Conservation (phyloP, 2,888 invertebrate genomes). For the Drosophila seclusa region DNA sequence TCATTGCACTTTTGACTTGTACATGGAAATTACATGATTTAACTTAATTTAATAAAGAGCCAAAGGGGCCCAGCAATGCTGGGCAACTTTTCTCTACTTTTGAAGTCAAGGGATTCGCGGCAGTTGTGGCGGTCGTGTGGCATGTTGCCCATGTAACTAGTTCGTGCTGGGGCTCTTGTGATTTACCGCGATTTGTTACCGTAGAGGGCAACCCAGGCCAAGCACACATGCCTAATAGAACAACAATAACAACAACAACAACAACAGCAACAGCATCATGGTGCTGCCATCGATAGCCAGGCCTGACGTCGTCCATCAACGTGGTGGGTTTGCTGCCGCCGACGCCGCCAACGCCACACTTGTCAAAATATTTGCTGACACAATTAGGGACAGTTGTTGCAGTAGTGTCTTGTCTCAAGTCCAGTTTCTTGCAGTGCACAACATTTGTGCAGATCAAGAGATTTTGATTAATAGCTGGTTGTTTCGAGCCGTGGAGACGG, state of each 20-base stretch:
- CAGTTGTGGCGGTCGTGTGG: slow-evolving; percentile 22
- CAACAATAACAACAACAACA: slow-evolving; percentile 14
- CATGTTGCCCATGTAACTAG: slow-evolving; percentile 19
- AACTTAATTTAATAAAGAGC: slow-evolving; percentile 81
- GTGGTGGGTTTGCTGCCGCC: slow-evolving; percentile 57
- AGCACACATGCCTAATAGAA: slow-evolving; percentile 42
- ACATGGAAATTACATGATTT: slow-evolving; percentile 80
- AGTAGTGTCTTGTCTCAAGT: neutral
- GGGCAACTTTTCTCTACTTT: slow-evolving; percentile 1
- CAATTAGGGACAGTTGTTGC: slow-evolving; percentile 53
- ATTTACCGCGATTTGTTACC: slow-evolving; percentile 70
- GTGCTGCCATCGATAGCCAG: slow-evolving; percentile 36
- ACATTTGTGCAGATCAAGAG: slow-evolving; percentile 75
- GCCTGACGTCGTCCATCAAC: slow-evolving; percentile 70
- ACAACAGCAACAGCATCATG: slow-evolving; percentile 7
- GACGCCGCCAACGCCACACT: slow-evolving; percentile 70
- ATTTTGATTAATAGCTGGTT: slow-evolving; percentile 79
- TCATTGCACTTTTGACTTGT: slow-evolving; percentile 80
- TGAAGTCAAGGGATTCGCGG: neutral
- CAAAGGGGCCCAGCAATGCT: slow-evolving; percentile 60
- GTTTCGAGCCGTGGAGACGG: slow-evolving; percentile 45
- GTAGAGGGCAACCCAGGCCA: slow-evolving; percentile 27
- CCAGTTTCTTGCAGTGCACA: slow-evolving; percentile 66
- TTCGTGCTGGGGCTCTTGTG: slow-evolving; percentile 75
- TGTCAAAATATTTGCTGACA: slow-evolving; percentile 53